Evolutionary conservation across 2,888 invertebrate genomes (phyloP).

Genomic region (Leptinotarsa juncta): DNA sequence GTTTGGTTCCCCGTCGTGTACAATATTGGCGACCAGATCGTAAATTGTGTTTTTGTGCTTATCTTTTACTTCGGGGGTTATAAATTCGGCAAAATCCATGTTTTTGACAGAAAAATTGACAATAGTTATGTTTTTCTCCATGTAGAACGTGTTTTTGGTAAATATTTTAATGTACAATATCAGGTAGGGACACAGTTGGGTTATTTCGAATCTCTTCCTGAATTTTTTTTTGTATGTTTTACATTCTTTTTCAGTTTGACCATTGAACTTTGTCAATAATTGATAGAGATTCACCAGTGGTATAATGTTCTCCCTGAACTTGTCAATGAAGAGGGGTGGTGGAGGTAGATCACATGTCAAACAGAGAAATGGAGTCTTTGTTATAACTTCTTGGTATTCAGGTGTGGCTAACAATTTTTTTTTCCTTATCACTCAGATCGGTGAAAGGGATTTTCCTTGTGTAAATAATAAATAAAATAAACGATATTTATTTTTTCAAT

Average conservation of each 20-base stretch:
- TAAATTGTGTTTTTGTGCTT: constrained; percentile 88
- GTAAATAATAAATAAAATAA: constrained; percentile 69
- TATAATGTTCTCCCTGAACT: constrained; percentile 97
- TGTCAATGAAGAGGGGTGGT: constrained; percentile 97
- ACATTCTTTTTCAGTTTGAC: constrained; percentile 95
- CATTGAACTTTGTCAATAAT: constrained; percentile 95
- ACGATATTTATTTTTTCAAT: too few species aligned
- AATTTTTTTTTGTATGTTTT: constrained; percentile 99
- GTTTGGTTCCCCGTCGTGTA: constrained; percentile 96
- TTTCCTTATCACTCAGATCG: constrained; percentile 90
- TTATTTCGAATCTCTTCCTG: constrained; percentile 96
- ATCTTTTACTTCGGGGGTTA: constrained; percentile 85
- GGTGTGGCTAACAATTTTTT: constrained; percentile 82
- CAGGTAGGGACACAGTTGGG: constrained; percentile 90
- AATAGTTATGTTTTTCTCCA: constrained; percentile 99
- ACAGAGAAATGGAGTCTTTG: constrained; percentile 95
- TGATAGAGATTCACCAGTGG: constrained; percentile 96
- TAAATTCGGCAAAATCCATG: constrained; percentile 95
- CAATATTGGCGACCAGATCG: constrained; percentile 97
- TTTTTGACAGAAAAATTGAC: constrained; percentile 99
- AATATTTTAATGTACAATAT: constrained; percentile 98
- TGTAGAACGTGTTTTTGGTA: constrained; percentile 98
- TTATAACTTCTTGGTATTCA: constrained; percentile 88
- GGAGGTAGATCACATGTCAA: constrained; percentile 98
- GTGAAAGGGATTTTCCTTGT: constrained; percentile 94